A percentile compares a stretch with the other conserved stretches of the same genome.
Evolutionary conservation across 1,140 invertebrate genomes (phyloP).

Genomic region (Solen grandis): DNA sequence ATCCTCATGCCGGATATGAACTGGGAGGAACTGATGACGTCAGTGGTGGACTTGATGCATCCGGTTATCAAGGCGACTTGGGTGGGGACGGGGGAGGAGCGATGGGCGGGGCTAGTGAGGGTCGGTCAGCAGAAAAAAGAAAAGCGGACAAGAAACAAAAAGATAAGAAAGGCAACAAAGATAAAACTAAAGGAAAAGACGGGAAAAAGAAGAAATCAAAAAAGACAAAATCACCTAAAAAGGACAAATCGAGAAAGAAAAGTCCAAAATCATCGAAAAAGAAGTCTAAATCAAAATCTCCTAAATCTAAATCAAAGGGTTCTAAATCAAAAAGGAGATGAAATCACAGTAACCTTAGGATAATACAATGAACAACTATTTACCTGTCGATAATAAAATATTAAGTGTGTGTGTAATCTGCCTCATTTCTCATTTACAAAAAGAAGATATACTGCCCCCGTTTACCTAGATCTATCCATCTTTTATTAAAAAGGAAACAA

Average conservation of each 20-base stretch:
- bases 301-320: neutral
- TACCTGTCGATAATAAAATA: no score
- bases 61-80: conserved; percentile 4
- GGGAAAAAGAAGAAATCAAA: neutral
- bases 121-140: neutral
- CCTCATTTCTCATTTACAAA: no score
- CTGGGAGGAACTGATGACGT: no score
- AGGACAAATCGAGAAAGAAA: conserved; percentile 11
- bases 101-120: neutral
- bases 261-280: conserved; percentile 28
- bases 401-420: no score
- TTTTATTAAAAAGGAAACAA: no score
- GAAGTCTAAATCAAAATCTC: conserved; percentile 6
- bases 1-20: neutral
- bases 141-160: conserved; percentile 17
- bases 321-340: no score
- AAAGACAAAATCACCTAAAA: conserved; percentile 20
- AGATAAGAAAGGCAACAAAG: neutral
- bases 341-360: no score
- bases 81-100: neutral
- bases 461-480: no score
- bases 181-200: neutral
- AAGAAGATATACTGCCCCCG: no score
- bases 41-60: neutral
- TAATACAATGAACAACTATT: no score